phyloP scores from a whole-genome alignment of 2,888 invertebrate genomes.

The Eupsilia transversa region DNA sequence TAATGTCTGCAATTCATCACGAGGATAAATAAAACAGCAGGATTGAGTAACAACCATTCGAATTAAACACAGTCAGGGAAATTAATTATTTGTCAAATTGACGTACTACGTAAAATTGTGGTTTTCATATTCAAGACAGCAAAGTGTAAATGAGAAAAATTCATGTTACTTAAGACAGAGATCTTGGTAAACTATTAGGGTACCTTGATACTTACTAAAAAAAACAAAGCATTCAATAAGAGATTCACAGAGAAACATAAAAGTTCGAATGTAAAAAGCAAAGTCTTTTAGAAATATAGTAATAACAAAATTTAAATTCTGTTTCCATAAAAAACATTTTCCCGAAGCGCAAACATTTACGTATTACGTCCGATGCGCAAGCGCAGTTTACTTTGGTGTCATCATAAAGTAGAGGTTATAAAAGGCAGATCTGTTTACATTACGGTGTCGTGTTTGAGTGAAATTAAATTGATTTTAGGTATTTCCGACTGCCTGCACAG shows the following conservation, averaged over 20 bases:
- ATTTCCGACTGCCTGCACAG: constrained; percentile 53
- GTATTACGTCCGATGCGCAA: constrained; percentile 46
- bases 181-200: neutral
- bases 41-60: too few relatives aligned
- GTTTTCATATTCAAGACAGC: neutral
- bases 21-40: too few relatives aligned
- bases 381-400: constrained; percentile 71
- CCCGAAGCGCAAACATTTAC: constrained; percentile 43
- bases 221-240: neutral
- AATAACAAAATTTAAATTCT: neutral
- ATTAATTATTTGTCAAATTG: too few relatives aligned
- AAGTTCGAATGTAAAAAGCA: neutral
- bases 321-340: neutral
- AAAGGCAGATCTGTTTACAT: constrained; percentile 74
- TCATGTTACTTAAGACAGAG: neutral
- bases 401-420: constrained; percentile 74
- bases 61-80: too few relatives aligned
- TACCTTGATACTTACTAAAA: neutral
- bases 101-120: too few relatives aligned
- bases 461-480: constrained; percentile 69
- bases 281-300: neutral
- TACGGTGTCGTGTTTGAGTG: constrained; percentile 64
- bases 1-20: too few relatives aligned
- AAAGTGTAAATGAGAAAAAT: neutral
- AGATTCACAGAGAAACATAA: neutral